Evolutionary conservation across 2,888 invertebrate genomes (phyloP), one percentile per base, ranked within the genome.

Genomic region (Teleogryllus oceanicus): DNA sequence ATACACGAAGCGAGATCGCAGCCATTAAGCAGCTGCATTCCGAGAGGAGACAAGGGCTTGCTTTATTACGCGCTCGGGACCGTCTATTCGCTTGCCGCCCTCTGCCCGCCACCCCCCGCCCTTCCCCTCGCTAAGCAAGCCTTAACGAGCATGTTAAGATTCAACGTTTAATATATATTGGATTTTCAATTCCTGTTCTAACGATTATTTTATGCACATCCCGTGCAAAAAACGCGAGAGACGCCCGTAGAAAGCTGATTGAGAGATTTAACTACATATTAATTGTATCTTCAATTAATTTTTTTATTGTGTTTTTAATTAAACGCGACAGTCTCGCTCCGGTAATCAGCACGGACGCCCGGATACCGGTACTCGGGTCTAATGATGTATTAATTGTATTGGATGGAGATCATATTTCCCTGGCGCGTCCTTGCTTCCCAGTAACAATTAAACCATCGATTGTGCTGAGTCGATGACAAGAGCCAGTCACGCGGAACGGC

Each of bases 101-200:
- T 37, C 37, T 37, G 37, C 37, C 37, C 8, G 37, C 37, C 37
- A 5, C 37, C 62, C 4, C 16, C 62, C 4, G 13, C 13, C 11
- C 62, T 62, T 16, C 11, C n/a, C 62, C 4, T 62, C 62, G 62
- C 62, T 2, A 62, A 62, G 62, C 62, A 13, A 13, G 62, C 62
- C 62, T 62, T 62, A 62, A 62, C 62, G 62, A 62, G 62, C 62
- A n/a, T 62, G 62, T 62, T 62, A 62, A 62, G 62, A 62, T 62
- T 62, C 62, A 62, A 62, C 62, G n/a, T 62, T 62, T 62, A 62
- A 62, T 62, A 16, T 62, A n/a, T 13, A 62, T 62, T 62, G 62
- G n/a, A 62, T 62, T 62, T 13, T 62, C 62, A 62, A n/a, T 62
- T 13, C 13, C 62, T 62, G 16, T 62, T 18, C 62, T 62, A n/a